Percentiles rank a stretch among this genome's conserved stretches.
phyloP scores from a whole-genome alignment of 2,113 vertebrate genomes.

The Catharus minimus region DNA sequence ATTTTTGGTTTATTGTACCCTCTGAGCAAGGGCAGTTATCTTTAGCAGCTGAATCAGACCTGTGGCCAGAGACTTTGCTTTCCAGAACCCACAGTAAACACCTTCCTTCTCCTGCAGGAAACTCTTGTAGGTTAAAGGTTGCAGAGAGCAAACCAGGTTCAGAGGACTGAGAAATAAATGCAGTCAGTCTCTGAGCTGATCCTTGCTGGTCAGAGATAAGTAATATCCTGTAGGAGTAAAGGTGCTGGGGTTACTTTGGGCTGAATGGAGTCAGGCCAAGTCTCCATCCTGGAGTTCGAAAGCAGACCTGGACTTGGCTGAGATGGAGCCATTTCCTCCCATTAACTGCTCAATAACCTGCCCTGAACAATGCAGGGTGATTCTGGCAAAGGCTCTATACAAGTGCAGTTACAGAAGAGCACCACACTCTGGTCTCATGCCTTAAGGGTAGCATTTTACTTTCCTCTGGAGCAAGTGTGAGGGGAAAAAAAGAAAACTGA shows the following conservation, averaged over 20 bases:
- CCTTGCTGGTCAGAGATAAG: neutral
- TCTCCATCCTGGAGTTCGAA: neutral
- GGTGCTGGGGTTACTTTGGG: neutral
- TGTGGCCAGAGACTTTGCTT: neutral
- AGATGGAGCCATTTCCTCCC: neutral
- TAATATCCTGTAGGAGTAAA: neutral
- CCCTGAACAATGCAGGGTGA: neutral
- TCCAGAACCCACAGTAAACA: neutral
- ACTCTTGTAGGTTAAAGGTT: neutral
- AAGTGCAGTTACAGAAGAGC: neutral
- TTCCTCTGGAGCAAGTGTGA: neutral
- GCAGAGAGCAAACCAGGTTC: neutral
- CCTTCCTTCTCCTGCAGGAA: neutral
- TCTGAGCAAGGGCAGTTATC: neutral
- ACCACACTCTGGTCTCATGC: fast-evolving
- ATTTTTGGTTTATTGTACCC: neutral
- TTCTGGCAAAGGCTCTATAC: neutral
- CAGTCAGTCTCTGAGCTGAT: neutral
- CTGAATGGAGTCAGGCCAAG: neutral
- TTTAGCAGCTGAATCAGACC: neutral
- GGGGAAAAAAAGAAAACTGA: neutral
- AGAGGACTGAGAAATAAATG: neutral
- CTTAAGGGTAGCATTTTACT: neutral
- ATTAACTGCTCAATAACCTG: neutral
- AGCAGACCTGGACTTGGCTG: neutral